These are phyloP conservation scores for Apodemus sylvaticus DNA, from an alignment of 2,113 vertebrate species.

Conservation along the genomic window DNA sequence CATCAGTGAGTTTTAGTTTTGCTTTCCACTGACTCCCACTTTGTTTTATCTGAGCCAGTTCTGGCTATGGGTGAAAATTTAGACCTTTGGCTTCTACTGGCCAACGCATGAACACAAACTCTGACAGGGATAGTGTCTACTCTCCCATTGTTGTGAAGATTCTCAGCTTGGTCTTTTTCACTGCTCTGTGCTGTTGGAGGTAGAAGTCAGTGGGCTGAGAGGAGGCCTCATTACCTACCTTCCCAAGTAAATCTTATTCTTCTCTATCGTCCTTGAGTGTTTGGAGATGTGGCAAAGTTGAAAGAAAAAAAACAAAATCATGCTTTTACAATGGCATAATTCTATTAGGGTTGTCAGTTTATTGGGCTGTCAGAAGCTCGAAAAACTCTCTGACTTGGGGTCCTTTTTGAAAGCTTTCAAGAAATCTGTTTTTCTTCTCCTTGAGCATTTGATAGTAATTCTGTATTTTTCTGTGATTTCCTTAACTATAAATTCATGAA, in stretches of 20 bases:
- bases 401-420: not conserved
- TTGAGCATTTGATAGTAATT: not conserved
- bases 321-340: not conserved
- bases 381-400: not conserved
- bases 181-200: not conserved
- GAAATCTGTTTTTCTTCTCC: not conserved
- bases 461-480: not conserved
- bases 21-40: not conserved
- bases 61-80: not conserved
- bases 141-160: not conserved
- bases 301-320: not conserved
- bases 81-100: not conserved
- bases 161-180: not conserved
- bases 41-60: not conserved
- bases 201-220: not conserved
- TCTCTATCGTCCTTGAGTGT: not conserved
- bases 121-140: not conserved
- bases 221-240: not conserved
- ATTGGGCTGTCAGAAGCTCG: not conserved
- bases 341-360: not conserved
- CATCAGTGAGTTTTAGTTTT: not conserved
- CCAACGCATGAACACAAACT: not conserved
- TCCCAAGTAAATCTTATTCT: not conserved
- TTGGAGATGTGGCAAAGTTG: not conserved
- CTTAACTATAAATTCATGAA: not conserved